A percentile compares a stretch with the other conserved stretches of the same genome.
phyloP scores from a whole-genome alignment of 2,888 invertebrate genomes.

The Xanthorhoe spadicearia region DNA sequence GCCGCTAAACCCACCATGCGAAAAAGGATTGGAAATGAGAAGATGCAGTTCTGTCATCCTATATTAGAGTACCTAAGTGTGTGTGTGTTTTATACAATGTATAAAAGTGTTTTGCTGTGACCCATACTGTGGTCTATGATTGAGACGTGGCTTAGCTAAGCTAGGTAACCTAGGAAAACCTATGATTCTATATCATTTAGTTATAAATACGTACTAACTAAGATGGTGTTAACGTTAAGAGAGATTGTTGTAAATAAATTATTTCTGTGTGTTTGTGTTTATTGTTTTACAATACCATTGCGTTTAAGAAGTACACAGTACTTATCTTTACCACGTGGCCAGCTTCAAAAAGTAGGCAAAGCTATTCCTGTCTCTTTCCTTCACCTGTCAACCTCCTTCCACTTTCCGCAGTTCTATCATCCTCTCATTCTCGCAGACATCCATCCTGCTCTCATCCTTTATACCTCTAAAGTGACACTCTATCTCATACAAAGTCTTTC shows the following conservation, averaged over 20 bases:
- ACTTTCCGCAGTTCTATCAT: constrained; percentile 72
- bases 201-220: too few relatives aligned
- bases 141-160: background rate
- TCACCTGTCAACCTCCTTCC: constrained; percentile 68
- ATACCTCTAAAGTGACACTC: constrained; percentile 83
- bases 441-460: constrained; percentile 44
- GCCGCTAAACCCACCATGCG: constrained; percentile 60
- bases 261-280: background rate
- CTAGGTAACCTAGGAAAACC: background rate
- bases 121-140: constrained; percentile 40
- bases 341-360: constrained; percentile 58
- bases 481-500: constrained; percentile 87
- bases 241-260: background rate
- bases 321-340: constrained; percentile 46
- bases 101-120: constrained; percentile 37
- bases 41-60: constrained; percentile 73
- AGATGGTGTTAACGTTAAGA: background rate
- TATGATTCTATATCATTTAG: too few relatives aligned
- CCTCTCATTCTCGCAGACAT: constrained; percentile 61
- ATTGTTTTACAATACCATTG: background rate
- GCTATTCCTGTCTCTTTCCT: constrained; percentile 55
- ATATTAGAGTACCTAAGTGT: constrained; percentile 54
- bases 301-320: constrained; percentile 36
- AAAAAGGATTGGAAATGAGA: constrained; percentile 53
- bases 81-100: constrained; percentile 39